Evolutionary conservation across 2,888 invertebrate genomes (phyloP), one percentile per base, ranked within the genome.

Genomic region (Nomada ruficornis): DNA sequence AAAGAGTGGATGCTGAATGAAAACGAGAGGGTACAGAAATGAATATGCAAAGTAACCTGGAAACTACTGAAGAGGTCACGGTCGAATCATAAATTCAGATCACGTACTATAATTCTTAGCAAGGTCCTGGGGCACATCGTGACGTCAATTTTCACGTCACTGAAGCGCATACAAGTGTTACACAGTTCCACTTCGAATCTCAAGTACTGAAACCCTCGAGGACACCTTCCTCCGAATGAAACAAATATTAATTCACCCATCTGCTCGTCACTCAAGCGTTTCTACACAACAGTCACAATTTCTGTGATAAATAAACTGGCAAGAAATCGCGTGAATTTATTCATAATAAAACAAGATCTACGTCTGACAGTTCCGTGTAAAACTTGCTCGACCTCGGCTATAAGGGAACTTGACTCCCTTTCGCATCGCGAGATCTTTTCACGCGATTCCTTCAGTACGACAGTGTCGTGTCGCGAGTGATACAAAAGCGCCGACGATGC

Each of bases 401-500:
- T 10, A 20, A 57, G 11, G 13, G 42, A 18, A 63, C 52, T 36
- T 29, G 64, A 5, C 62, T 1, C 23, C 26, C 20, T 55, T 23
- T 13, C 4, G n/a, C 42, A 3, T 13, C 11, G 20, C 20, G 52
- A 9, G 15, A 18, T 44, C 9, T 44, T 59, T 20, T 26, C 26
- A 29, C n/a, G 13, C 44, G 3, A 11, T 18, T 2, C 15, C 7
- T n/a, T 13, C 20, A 4, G 13, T 36, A 13, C 10, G 13, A 2
- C 9, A 62, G 15, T 5, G 20, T 13, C 64, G 59, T 15, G 29
- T 64, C 77, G n/a, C 2, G 0, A 47, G 9, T 42, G 59, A 11
- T 11, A 70, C 52, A 80, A 54, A 71, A 70, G 78, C 67, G 55
- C 29, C 65, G 80, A 54, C 75, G 80, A 80, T 80, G 76, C 82